Evolutionary conservation across 2,113 vertebrate genomes (phyloP), one percentile per base, ranked within the genome.

Genomic region (Thermophis baileyi): DNA sequence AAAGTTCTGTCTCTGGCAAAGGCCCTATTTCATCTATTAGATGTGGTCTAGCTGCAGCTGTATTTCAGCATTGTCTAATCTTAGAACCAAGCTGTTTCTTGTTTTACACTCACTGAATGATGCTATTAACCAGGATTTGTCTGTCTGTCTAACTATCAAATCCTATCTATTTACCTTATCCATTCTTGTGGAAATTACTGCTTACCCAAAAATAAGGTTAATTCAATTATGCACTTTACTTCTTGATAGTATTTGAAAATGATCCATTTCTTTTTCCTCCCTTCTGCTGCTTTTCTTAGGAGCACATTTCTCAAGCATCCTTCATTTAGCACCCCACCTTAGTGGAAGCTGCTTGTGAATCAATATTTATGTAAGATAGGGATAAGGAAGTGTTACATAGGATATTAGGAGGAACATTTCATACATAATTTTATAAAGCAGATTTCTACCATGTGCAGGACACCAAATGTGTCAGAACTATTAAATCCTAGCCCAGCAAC

Each of bases 41-140:
- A 5, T 0, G 1, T 46, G 74, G 8, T 20, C 63, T 49, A 35
- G 86, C n/a, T 30, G 30, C 54, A 81, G 40, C 49, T 50, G n/a
- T 40, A 11, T 16, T 50, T 11, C 92, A 92, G 22, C 0, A 27
- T 40, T 54, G 12, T 46, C 2, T 10, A 0, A 22, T 2, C 1
- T 0, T 88, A 50, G 51, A 74, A 9, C 35, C 85, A 30, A 2
- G 25, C 49, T 30, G 9, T n/a, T 35, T 51, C 47, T n/a, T 85
- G 44, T 63, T 47, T 12, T 3, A 49, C n/a, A 11, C 50, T 30
- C 3, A 54, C 20, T 27, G 46, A 85, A 86, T 1, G 2, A 25
- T 74, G 16, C 0, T 57, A 11, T 51, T 10, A 55, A 87, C n/a
- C 0, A 0, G 3, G 0, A 1, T 35, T 16, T 8, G 69, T 81